Percentiles rank a stretch among this genome's conserved stretches.
Conservation (phyloP, 2,888 invertebrate genomes). For the Phengaris alcon region DNA sequence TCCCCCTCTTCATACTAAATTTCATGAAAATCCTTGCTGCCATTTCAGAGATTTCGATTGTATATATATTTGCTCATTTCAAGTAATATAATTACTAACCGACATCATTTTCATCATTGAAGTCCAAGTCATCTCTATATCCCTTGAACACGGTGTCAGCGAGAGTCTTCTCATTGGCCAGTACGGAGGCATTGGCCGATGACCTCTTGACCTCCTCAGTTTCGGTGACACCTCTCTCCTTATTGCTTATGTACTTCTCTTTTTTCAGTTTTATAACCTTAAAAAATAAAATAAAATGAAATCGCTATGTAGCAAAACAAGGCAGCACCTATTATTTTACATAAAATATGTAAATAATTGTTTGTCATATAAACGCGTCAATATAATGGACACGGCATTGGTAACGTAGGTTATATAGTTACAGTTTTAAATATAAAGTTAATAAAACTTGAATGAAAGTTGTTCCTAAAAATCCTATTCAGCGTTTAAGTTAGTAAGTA, state of each 20-base stretch:
- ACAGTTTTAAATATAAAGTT: not conserved
- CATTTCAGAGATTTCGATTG: no score
- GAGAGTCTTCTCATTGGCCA: slow-evolving; percentile 56
- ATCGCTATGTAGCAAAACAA: slow-evolving; percentile 6
- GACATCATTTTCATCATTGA: slow-evolving; percentile 88
- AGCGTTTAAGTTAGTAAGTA: no score
- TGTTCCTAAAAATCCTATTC: no score
- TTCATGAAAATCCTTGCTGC: no score
- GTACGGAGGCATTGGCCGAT: slow-evolving; percentile 56
- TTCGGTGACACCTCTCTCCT: slow-evolving; percentile 66
- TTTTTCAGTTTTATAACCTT: slow-evolving; percentile 82
- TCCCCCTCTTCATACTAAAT: no score
- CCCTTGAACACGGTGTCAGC: slow-evolving; percentile 81
- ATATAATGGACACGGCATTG: not conserved
- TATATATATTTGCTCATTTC: no score
- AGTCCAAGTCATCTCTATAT: slow-evolving; percentile 88
- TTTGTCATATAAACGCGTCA: not conserved
- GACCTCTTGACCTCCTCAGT: slow-evolving; percentile 58
- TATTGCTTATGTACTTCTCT: slow-evolving; percentile 75
- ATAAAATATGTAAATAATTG: slow-evolving; percentile 10
- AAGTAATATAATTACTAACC: slow-evolving; percentile 61
- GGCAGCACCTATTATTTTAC: not conserved
- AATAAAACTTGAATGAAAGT: not conserved
- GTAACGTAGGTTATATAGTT: not conserved
- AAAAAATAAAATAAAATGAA: slow-evolving; percentile 30